Evolutionary conservation across 2,113 vertebrate genomes (phyloP).

Genomic region (Bos taurus): DNA sequence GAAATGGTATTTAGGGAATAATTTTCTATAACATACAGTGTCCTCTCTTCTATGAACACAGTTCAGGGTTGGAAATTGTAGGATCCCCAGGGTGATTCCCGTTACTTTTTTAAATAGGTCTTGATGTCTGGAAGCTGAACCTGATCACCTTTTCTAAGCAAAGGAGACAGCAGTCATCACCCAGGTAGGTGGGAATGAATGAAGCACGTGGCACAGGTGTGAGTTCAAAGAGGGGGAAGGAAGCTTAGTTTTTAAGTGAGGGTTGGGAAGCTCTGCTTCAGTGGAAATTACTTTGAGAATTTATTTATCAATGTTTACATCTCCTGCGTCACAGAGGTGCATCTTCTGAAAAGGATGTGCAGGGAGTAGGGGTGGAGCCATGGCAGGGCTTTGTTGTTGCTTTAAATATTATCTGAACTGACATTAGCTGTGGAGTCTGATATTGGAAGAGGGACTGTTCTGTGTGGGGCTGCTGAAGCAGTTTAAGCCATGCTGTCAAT

Average conservation of each 20-base stretch:
- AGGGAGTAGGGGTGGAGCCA: background rate
- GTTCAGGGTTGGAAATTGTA: background rate
- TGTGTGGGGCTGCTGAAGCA: background rate
- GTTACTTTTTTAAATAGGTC: background rate
- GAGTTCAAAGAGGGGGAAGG: background rate
- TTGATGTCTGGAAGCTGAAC: background rate
- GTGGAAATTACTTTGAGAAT: background rate
- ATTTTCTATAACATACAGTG: background rate
- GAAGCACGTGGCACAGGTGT: background rate
- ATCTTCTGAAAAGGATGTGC: background rate
- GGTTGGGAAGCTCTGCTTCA: background rate
- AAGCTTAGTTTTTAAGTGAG: background rate
- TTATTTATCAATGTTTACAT: background rate
- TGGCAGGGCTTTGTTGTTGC: background rate
- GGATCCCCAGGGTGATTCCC: background rate
- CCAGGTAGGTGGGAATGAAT: background rate
- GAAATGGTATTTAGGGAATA: background rate
- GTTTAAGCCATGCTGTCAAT: background rate
- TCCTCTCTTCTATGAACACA: background rate
- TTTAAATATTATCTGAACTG: background rate
- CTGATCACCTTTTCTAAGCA: background rate
- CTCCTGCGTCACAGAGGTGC: background rate
- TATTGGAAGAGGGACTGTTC: background rate
- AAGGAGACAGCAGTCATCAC: background rate
- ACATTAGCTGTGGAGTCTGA: background rate